phyloP scores from a whole-genome alignment of 1,140 invertebrate genomes.

The Lerema accius region DNA sequence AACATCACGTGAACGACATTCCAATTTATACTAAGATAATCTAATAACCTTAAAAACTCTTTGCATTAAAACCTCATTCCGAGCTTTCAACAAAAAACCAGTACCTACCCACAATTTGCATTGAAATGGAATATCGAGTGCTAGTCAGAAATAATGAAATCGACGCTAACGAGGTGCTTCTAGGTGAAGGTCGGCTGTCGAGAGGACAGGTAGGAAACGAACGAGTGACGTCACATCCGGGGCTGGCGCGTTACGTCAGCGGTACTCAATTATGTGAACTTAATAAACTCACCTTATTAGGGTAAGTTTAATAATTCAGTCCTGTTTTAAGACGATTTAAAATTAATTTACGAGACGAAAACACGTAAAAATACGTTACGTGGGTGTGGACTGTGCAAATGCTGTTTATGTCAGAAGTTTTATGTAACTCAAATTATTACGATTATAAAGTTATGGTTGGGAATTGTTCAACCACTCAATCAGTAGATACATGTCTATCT shows the following conservation, averaged over 20 bases:
- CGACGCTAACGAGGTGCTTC: constrained; percentile 36
- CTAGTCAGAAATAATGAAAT: constrained; percentile 28
- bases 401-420: no score
- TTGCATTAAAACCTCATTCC: no score
- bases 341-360: not conserved
- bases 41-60: no score
- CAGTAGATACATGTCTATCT: no score
- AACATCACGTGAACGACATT: no score
- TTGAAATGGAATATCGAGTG: constrained; percentile 17
- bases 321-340: not conserved
- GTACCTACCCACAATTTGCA: not conserved
- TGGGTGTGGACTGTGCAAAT: no score
- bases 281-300: not conserved
- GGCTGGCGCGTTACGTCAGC: constrained; percentile 27
- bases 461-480: no score
- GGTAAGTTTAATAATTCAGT: not conserved
- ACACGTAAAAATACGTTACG: not conserved
- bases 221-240: constrained; percentile 63
- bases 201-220: constrained; percentile 50
- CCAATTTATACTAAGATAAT: no score
- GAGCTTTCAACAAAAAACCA: no score
- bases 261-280: constrained; percentile 11
- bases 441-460: no score
- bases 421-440: no score
- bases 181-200: constrained; percentile 57